Evolutionary conservation across 1,140 invertebrate genomes (phyloP).

Genomic region (Capitella teleta): DNA sequence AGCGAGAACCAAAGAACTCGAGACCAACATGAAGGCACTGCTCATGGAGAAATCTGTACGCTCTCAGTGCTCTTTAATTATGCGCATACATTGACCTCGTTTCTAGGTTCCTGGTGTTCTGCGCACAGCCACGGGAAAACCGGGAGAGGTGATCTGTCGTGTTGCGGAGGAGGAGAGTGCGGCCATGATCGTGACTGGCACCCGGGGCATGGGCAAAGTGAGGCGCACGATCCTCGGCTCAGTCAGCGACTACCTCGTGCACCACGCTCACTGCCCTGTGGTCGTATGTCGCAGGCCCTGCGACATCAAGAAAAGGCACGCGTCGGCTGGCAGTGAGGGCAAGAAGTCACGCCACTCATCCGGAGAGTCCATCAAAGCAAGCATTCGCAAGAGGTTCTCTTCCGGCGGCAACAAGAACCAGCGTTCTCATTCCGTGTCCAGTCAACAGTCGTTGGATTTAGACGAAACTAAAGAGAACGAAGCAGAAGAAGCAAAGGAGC

Average conservation of each 20-base stretch:
- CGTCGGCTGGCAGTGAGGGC: not conserved
- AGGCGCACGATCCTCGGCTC: conserved; percentile 11
- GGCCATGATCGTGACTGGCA: conserved; percentile 12
- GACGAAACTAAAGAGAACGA: not conserved
- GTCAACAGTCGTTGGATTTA: not conserved
- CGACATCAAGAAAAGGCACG: not conserved
- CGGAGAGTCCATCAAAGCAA: conserved; percentile 1
- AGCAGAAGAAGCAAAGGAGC: not conserved
- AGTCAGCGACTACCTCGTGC: conserved; percentile 12
- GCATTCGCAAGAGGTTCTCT: too few species aligned
- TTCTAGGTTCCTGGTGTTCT: conserved; percentile 1
- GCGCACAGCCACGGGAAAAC: conserved; percentile 10
- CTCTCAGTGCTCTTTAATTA: not conserved
- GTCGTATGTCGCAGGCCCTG: conserved; percentile 10
- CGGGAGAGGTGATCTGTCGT: conserved; percentile 13
- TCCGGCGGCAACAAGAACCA: not conserved
- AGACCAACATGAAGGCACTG: conserved; percentile 12
- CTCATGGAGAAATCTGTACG: conserved; percentile 12
- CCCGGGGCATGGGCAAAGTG: conserved; percentile 13
- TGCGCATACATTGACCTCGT: not conserved
- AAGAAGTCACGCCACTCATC: conserved; percentile 5
- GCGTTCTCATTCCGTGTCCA: conserved; percentile 6
- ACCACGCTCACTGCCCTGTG: conserved; percentile 13
- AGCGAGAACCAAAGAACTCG: conserved; percentile 9
- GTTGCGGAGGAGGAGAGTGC: conserved; percentile 14